Evolutionary conservation across 2,888 invertebrate genomes (phyloP).

Genomic region (Polylopha cassiicola): DNA sequence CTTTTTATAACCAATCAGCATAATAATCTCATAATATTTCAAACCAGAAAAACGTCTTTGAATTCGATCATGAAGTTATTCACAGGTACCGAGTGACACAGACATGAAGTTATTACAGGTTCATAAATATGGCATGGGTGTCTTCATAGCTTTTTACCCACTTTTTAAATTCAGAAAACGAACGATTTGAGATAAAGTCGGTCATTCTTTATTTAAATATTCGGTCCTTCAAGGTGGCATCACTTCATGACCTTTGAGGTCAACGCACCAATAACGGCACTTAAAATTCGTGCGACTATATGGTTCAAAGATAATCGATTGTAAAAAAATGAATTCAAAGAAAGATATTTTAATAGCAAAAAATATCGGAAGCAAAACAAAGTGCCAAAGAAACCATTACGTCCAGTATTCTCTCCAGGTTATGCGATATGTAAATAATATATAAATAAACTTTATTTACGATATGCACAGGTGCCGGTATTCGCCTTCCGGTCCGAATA

Average conservation of each 20-base stretch:
- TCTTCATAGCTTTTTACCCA: no score
- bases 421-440: constrained; percentile 38
- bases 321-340: constrained; percentile 18
- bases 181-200: constrained; percentile 17
- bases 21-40: no score
- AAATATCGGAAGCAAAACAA: constrained; percentile 3
- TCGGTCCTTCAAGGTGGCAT: constrained; percentile 10
- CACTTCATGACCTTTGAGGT: constrained; percentile 46
- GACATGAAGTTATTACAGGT: no score
- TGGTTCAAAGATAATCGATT: constrained; percentile 38
- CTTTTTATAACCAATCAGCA: no score
- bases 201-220: constrained; percentile 20
- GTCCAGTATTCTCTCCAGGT: constrained; percentile 26
- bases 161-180: constrained; percentile 22
- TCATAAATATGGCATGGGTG: no score
- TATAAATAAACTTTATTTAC: constrained; percentile 42
- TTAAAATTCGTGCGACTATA: constrained; percentile 36
- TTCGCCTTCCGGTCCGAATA: constrained; percentile 35
- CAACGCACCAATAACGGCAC: constrained; percentile 56
- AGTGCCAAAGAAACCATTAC: no score
- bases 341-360: constrained; percentile 9
- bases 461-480: constrained; percentile 39
- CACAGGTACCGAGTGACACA: constrained; percentile 12
- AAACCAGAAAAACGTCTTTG: no score
- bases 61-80: constrained; percentile 11